Conservation (phyloP, 2,113 vertebrate genomes). For the Takifugu bimaculatus region DNA sequence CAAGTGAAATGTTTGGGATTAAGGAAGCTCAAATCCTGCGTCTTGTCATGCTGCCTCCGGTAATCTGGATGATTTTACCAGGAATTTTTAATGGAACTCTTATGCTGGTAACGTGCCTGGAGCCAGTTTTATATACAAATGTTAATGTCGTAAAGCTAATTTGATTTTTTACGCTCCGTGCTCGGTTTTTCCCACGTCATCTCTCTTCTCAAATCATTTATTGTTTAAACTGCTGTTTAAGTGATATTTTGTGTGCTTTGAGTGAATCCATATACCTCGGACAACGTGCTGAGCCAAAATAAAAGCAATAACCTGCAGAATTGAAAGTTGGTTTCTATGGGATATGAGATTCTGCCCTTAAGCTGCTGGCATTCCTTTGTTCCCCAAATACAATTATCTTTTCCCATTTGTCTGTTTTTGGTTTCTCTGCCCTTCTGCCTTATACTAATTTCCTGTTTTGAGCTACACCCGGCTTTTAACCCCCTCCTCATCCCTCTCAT, state of each 20-base stretch:
- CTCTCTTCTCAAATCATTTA: background rate
- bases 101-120: conserved; percentile 1
- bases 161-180: too few relatives aligned
- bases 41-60: conserved; percentile 19
- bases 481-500: conserved; percentile 6
- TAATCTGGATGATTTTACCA: conserved; percentile 18
- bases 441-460: conserved; percentile 72
- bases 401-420: conserved; percentile 66
- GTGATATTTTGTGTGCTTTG: too few relatives aligned
- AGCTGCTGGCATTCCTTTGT: conserved; percentile 43
- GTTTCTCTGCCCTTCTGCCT: conserved; percentile 53
- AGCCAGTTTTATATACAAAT: conserved; percentile 14
- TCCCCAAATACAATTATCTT: conserved; percentile 63
- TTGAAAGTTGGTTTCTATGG: conserved; percentile 26
- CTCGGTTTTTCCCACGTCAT: too few relatives aligned
- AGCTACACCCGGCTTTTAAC: conserved; percentile 54
- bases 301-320: conserved; percentile 12
- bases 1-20: conserved; percentile 25
- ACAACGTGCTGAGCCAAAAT: background rate
- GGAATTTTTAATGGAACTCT: conserved; percentile 3
- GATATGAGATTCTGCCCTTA: conserved; percentile 44
- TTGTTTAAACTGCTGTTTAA: background rate
- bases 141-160: background rate
- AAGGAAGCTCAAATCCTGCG: conserved; percentile 27
- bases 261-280: background rate